Percentiles rank a stretch among this genome's conserved stretches.
These are phyloP conservation scores for Zaprionus tsacasi DNA, from an alignment of 1,140 invertebrate genomes.

Conservation along the genomic window DNA sequence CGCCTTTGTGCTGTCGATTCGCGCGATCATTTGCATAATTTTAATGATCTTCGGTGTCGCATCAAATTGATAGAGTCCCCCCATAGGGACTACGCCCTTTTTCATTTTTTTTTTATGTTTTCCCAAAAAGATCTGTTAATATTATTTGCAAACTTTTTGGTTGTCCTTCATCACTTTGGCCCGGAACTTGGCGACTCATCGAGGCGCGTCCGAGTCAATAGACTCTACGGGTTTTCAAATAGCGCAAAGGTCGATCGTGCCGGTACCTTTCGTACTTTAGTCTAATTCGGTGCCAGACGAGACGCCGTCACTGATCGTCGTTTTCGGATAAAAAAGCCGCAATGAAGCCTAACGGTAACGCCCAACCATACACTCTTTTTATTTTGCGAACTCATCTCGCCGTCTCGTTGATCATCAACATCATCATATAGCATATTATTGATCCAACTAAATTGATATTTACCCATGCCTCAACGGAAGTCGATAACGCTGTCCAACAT, in stretches of 20 bases:
- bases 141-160: conserved; percentile 16
- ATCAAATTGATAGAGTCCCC: background rate
- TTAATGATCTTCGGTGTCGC: conserved; percentile 6
- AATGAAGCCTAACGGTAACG: conserved; percentile 39
- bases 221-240: background rate
- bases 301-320: conserved; percentile 13
- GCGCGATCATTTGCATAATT: conserved; percentile 22
- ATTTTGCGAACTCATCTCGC: conserved; percentile 35
- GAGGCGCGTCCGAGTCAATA: conserved; percentile 35
- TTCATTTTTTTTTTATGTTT: background rate
- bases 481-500: conserved; percentile 38
- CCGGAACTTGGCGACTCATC: conserved; percentile 48
- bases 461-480: conserved; percentile 28
- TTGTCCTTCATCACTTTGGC: conserved; percentile 12
- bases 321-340: conserved; percentile 29
- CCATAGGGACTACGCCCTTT: conserved; percentile 11
- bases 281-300: conserved; percentile 20
- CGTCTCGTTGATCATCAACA: background rate
- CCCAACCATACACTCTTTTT: background rate
- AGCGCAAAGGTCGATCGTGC: too few species aligned
- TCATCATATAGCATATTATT: conserved; percentile 13
- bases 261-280: conserved; percentile 11
- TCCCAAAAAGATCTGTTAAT: background rate
- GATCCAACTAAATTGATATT: conserved; percentile 37
- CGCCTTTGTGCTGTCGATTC: conserved; percentile 18